Percentiles rank a stretch among this genome's conserved stretches.
Evolutionary conservation across 2,888 invertebrate species (phyloP).

Genomic region (Scaptodrosophila latifasciaeformis): DNA sequence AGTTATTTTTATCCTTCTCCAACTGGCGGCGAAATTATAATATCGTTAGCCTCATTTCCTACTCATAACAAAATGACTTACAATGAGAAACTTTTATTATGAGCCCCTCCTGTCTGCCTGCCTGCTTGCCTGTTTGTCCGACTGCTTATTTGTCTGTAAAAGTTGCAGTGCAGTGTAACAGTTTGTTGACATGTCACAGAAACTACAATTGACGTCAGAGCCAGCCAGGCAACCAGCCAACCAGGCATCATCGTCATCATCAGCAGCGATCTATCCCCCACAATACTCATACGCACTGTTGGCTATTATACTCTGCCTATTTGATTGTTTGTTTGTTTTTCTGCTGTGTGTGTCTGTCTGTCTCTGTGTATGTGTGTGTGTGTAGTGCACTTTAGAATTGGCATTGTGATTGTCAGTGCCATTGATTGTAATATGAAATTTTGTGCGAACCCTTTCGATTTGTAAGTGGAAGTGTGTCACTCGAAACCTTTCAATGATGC

Average conservation of each 20-base stretch:
- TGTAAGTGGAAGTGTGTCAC: no score
- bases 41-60: no score
- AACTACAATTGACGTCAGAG: slow-evolving; percentile 4
- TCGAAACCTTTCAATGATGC: slow-evolving; percentile 1
- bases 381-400: no score
- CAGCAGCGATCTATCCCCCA: slow-evolving; percentile 37
- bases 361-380: not conserved
- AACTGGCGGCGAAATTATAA: no score
- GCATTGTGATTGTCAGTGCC: no score
- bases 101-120: not conserved
- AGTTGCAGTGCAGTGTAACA: slow-evolving; percentile 44
- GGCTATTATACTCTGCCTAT: slow-evolving; percentile 11
- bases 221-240: slow-evolving; percentile 11
- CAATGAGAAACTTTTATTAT: not conserved
- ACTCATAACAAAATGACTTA: no score
- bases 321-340: slow-evolving; percentile 14
- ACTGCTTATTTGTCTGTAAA: not conserved
- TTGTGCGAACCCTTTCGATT: no score
- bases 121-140: not conserved
- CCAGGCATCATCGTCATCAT: slow-evolving; percentile 44
- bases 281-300: slow-evolving; percentile 30
- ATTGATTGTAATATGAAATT: no score
- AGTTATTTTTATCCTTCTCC: no score
- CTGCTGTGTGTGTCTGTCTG: not conserved
- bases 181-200: slow-evolving; percentile 45